Conservation (phyloP, 1,140 invertebrate genomes). For the Cyclargus thomasi region DNA sequence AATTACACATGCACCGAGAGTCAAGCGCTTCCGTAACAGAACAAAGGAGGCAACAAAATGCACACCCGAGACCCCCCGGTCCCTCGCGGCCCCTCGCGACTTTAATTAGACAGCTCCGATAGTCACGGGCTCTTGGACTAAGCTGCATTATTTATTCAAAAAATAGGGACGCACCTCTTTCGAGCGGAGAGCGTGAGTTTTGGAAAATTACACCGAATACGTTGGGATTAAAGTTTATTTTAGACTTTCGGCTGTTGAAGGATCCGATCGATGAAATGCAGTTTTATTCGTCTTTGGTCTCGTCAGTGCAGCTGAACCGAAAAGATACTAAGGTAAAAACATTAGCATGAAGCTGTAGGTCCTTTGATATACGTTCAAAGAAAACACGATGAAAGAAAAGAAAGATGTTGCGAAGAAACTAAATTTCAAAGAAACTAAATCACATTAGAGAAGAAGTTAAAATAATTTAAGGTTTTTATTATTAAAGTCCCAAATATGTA, state of each 20-base stretch:
- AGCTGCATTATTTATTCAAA: constrained; percentile 19
- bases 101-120: constrained; percentile 56
- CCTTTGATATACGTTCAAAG: too few species aligned
- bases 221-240: not conserved
- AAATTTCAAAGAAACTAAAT: too few species aligned
- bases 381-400: too few species aligned
- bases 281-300: not conserved
- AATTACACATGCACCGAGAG: not conserved
- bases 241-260: not conserved
- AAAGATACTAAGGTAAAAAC: too few species aligned
- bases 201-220: not conserved
- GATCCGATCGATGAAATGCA: not conserved
- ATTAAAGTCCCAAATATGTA: too few species aligned
- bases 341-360: too few species aligned
- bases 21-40: constrained; percentile 15
- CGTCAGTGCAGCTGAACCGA: too few species aligned
- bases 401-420: too few species aligned
- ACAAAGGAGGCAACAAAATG: constrained; percentile 32
- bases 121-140: constrained; percentile 35
- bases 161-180: not conserved
- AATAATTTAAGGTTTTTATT: too few species aligned
- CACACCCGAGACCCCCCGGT: constrained; percentile 28
- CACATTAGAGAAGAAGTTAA: too few species aligned
- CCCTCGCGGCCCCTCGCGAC: constrained; percentile 27
- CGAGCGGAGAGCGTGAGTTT: not conserved